Evolutionary conservation across 2,113 vertebrate genomes (phyloP).

Genomic region (Erinaceus europaeus): DNA sequence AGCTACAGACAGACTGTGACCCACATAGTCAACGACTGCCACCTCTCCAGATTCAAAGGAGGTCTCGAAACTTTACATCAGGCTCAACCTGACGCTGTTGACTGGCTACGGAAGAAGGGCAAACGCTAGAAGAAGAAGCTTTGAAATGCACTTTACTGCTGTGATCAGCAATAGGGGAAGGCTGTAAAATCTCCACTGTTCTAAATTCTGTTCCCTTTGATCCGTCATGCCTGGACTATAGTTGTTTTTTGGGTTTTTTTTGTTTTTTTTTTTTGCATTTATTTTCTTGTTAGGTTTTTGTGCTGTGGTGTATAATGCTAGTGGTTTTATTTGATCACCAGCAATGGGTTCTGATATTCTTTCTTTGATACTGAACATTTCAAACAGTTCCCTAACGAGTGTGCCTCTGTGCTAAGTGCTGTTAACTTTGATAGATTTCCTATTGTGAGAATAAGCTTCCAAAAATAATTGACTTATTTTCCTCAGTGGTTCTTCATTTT

Average conservation of each 20-base stretch:
- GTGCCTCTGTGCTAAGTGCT: constrained; percentile 1
- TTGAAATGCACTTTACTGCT: constrained; percentile 56
- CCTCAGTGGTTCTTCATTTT: constrained; percentile 35
- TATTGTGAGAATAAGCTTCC: constrained; percentile 38
- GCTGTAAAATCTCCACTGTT: constrained; percentile 41
- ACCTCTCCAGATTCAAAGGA: too few relatives aligned
- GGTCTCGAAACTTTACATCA: too few relatives aligned
- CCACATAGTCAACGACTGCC: too few relatives aligned
- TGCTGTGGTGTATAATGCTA: constrained; percentile 17
- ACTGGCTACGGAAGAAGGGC: too few relatives aligned
- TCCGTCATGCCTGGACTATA: constrained; percentile 14
- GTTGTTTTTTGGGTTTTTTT: too few relatives aligned
- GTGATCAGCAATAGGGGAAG: constrained; percentile 39
- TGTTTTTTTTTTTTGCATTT: constrained; percentile 55
- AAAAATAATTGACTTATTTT: constrained; percentile 61
- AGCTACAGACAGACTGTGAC: too few relatives aligned
- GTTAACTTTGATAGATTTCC: constrained; percentile 61
- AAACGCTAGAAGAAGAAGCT: constrained; percentile 52
- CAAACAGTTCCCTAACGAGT: constrained; percentile 49
- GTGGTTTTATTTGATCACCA: constrained; percentile 68
- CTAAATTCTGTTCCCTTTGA: constrained; percentile 54
- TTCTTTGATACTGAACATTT: constrained; percentile 51
- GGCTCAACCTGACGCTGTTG: too few relatives aligned
- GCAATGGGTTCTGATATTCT: constrained; percentile 43
- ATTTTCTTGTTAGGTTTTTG: constrained; percentile 57